phyloP scores from a whole-genome alignment of 2,888 invertebrate genomes.

The Mesochorus sp. region DNA sequence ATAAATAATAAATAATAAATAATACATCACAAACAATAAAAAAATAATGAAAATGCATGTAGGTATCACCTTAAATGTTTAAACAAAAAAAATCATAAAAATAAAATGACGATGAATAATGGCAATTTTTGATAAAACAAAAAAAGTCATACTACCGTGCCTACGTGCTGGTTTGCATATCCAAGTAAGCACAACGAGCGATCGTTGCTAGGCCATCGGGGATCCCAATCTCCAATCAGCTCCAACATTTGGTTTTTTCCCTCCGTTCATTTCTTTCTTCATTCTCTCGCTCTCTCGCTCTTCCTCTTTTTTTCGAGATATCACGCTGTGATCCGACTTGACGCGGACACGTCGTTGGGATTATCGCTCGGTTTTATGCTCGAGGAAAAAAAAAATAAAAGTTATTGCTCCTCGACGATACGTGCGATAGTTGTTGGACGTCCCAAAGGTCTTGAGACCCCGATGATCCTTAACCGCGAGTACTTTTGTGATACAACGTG shows the following conservation, averaged over 20 bases:
- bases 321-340: conserved; percentile 34
- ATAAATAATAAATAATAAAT: too few relatives aligned
- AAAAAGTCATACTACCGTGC: conserved; percentile 6
- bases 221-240: conserved; percentile 48
- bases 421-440: too few relatives aligned
- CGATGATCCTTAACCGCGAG: conserved; percentile 29
- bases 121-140: too few relatives aligned
- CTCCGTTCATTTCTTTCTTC: neutral
- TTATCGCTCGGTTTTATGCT: conserved; percentile 12
- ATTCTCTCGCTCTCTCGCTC: too few relatives aligned
- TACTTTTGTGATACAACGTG: conserved; percentile 42
- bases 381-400: neutral
- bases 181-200: conserved; percentile 4
- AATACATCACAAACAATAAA: neutral
- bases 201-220: conserved; percentile 51
- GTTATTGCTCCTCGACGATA: neutral
- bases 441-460: neutral
- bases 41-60: too few relatives aligned
- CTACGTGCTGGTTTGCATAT: conserved; percentile 21
- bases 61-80: too few relatives aligned
- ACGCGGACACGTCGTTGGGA: conserved; percentile 8
- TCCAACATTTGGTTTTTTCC: conserved; percentile 8
- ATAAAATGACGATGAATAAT: too few relatives aligned
- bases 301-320: conserved; percentile 22
- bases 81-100: too few relatives aligned